phyloP scores from a whole-genome alignment of 2,797 vertebrate species.

The Enteromius viviparus region DNA sequence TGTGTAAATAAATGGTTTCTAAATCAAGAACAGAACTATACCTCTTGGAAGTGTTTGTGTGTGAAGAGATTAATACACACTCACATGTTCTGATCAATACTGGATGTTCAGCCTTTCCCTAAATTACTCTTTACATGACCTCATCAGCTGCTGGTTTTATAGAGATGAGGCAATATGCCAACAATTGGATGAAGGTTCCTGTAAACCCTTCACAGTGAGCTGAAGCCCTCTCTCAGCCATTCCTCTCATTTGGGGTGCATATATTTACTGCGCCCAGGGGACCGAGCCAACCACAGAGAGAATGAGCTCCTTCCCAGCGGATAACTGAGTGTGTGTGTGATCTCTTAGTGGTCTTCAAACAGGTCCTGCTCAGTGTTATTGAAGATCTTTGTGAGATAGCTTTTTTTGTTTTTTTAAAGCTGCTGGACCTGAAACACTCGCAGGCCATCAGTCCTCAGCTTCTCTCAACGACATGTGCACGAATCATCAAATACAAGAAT shows the following conservation, averaged over 20 bases:
- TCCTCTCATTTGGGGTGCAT: constrained; percentile 30
- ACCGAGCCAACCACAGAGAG: constrained; percentile 9
- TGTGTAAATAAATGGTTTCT: no score
- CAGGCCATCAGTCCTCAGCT: neutral
- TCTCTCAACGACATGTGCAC: neutral
- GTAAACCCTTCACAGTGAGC: neutral
- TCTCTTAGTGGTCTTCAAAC: neutral
- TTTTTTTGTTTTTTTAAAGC: constrained; percentile 24
- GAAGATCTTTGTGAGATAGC: constrained; percentile 12
- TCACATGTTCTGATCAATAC: constrained; percentile 38
- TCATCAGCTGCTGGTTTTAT: constrained; percentile 46
- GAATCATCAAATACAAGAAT: neutral
- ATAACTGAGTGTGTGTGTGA: constrained; percentile 3
- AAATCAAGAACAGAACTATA: no score
- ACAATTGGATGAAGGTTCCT: constrained; percentile 50
- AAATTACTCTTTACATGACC: constrained; percentile 27
- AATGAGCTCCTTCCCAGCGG: neutral
- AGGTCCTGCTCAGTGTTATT: constrained; percentile 2
- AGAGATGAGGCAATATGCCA: constrained; percentile 52
- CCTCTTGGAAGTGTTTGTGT: constrained; percentile 45
- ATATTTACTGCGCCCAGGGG: constrained; percentile 16
- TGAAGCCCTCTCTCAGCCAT: no score
- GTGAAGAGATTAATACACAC: constrained; percentile 48
- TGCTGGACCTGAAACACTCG: neutral
- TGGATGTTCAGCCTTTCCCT: constrained; percentile 23